Conservation (phyloP, 2,797 vertebrate genomes). For the Poeciliopsis presidionis region DNA sequence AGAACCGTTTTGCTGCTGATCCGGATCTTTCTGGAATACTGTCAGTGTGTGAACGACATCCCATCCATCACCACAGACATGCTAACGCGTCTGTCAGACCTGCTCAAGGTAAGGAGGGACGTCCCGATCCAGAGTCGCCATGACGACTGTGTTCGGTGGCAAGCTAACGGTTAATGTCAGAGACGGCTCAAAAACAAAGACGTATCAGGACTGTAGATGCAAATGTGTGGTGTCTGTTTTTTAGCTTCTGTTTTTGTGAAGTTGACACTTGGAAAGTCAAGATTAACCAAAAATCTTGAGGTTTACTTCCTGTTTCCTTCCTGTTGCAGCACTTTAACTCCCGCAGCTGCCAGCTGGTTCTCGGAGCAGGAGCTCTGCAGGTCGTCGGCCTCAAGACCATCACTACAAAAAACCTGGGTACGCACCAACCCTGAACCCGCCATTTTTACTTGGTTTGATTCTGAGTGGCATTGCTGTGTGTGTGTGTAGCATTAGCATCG, state of each 20-base stretch:
- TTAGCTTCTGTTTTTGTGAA: not conserved
- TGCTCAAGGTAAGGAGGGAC: constrained; percentile 88
- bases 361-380: constrained; percentile 96
- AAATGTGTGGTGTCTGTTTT: not conserved
- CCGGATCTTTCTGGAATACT: constrained; percentile 97
- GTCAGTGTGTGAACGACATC: constrained; percentile 97
- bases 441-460: not conserved
- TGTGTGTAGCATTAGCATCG: constrained; percentile 87
- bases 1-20: constrained; percentile 97
- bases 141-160: not conserved
- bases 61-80: constrained; percentile 96
- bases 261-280: not conserved
- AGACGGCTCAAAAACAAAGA: not conserved
- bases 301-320: not conserved
- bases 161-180: not conserved
- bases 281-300: not conserved
- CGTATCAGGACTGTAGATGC: not conserved
- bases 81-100: constrained; percentile 93
- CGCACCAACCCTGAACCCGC: not conserved
- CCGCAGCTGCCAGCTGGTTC: constrained; percentile 95
- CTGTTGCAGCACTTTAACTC: constrained; percentile 95
- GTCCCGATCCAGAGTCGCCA: not conserved
- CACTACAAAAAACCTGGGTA: constrained; percentile 98
- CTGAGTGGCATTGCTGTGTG: not conserved
- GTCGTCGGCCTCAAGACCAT: constrained; percentile 98